Evolutionary conservation across 2,797 vertebrate species (phyloP).

Genomic region (Morelia viridis): DNA sequence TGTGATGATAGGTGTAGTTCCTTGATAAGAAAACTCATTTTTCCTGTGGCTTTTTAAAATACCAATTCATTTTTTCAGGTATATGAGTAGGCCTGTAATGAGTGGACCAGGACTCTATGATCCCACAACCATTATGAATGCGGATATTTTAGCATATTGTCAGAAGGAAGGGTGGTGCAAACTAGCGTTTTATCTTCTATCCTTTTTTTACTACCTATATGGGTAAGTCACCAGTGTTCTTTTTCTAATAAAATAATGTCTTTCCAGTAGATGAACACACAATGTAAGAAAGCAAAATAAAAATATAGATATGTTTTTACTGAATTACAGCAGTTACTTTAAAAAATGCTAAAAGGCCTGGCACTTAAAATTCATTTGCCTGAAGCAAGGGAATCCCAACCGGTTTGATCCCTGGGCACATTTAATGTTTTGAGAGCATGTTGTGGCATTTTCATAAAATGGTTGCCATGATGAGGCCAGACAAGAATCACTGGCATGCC

Average conservation of each 20-base stretch:
- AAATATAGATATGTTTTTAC: not conserved
- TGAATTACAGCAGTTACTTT: not conserved
- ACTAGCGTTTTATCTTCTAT: slow-evolving; percentile 97
- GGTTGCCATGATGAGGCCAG: not conserved
- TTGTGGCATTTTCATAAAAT: not conserved
- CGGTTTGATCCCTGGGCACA: not conserved
- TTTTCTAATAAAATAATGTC: not conserved
- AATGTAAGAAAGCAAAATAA: not conserved
- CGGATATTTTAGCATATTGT: slow-evolving; percentile 98
- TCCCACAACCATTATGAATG: slow-evolving; percentile 99
- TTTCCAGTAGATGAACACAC: not conserved
- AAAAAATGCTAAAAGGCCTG: not conserved
- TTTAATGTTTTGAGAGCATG: not conserved
- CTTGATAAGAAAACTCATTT: not conserved
- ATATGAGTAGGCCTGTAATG: slow-evolving; percentile 95
- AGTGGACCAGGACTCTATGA: slow-evolving; percentile 96
- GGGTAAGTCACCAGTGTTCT: slow-evolving; percentile 80
- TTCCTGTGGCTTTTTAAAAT: not conserved
- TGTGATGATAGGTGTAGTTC: not conserved
- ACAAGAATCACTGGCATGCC: not conserved
- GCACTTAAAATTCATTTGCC: not conserved
- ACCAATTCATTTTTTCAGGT: slow-evolving; percentile 71
- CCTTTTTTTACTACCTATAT: slow-evolving; percentile 99
- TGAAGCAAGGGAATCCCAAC: not conserved
- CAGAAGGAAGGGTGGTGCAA: slow-evolving; percentile 99